phyloP scores from a whole-genome alignment of 2,888 invertebrate genomes.

The Diachrysia chrysitis region DNA sequence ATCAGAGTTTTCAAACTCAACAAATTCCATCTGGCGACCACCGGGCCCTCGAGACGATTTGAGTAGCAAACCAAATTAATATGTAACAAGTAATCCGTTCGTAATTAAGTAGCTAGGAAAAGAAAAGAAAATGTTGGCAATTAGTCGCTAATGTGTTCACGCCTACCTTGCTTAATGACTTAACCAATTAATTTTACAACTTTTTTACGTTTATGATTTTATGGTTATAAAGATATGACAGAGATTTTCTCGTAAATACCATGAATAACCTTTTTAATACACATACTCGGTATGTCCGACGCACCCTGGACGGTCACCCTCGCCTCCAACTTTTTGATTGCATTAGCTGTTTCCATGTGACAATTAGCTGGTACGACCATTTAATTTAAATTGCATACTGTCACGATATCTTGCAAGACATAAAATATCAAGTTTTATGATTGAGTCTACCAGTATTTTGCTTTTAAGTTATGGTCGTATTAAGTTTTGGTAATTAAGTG shows the following conservation, averaged over 20 bases:
- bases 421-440: conserved; percentile 4
- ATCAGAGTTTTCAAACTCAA: not conserved
- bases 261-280: not conserved
- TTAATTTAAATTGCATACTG: conserved; percentile 4
- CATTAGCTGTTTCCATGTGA: conserved; percentile 4
- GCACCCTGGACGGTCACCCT: not conserved
- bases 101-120: not conserved
- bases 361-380: conserved; percentile 4
- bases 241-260: not conserved
- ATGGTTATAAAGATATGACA: not conserved
- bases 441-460: not conserved
- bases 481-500: not conserved
- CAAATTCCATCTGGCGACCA: not conserved
- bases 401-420: conserved; percentile 1
- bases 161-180: conserved; percentile 8
- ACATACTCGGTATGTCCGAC: not conserved
- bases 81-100: not conserved
- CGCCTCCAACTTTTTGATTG: not conserved
- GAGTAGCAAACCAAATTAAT: not conserved
- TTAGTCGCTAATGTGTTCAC: conserved; percentile 19
- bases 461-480: not conserved
- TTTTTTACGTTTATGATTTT: not conserved
- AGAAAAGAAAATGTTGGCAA: conserved; percentile 11
- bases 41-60: not conserved
- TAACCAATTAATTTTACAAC: not conserved